Evolutionary conservation across 2,113 vertebrate species (phyloP).

Genomic region (Siniperca knerii): DNA sequence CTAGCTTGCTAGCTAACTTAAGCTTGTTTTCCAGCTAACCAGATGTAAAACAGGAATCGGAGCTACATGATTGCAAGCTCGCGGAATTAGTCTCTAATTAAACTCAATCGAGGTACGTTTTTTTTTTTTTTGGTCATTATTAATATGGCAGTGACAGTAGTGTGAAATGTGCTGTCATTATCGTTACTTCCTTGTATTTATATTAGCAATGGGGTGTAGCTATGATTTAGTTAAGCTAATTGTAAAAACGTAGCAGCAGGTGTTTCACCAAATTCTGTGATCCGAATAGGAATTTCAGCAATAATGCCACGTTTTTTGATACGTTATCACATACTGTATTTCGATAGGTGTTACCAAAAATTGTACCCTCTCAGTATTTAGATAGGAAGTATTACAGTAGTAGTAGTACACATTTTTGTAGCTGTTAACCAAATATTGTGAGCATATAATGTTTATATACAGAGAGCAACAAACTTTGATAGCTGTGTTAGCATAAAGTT

Average conservation of each 20-base stretch:
- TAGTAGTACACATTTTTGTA: too few species aligned
- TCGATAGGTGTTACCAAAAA: too few species aligned
- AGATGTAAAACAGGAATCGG: conserved; percentile 57
- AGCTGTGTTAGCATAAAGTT: not conserved
- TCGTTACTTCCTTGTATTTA: conserved; percentile 9
- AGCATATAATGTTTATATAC: not conserved
- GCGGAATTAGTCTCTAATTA: conserved; percentile 2
- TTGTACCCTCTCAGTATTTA: not conserved
- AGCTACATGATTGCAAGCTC: not conserved
- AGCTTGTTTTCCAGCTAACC: conserved; percentile 25
- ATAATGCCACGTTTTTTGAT: not conserved
- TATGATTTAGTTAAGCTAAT: not conserved
- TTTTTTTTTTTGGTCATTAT: not conserved
- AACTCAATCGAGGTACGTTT: conserved; percentile 34
- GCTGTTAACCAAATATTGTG: not conserved
- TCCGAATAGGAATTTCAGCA: not conserved
- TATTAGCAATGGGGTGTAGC: not conserved
- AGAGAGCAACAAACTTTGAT: not conserved
- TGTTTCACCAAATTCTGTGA: not conserved
- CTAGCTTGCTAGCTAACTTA: conserved; percentile 65
- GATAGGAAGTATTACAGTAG: not conserved
- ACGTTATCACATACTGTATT: not conserved
- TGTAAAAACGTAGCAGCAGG: not conserved
- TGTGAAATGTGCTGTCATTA: conserved; percentile 10
- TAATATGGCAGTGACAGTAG: not conserved